Evolutionary conservation across 2,113 vertebrate species (phyloP).

Genomic region (Polyodon spathula): DNA sequence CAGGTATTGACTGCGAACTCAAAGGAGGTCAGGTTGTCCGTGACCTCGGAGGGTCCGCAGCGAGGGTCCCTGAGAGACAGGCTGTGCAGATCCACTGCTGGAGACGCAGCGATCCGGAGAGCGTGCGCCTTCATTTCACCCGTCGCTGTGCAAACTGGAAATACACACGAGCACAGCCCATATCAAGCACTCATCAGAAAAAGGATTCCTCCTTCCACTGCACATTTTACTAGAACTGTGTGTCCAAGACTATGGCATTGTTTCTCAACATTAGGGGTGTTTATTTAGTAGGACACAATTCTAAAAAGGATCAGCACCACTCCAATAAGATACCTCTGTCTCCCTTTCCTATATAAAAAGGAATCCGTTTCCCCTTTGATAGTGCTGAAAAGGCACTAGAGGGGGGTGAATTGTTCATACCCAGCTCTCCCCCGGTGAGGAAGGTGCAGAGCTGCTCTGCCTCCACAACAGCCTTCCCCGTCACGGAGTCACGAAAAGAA

Average conservation of each 20-base stretch:
- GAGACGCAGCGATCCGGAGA: slow-evolving; percentile 1
- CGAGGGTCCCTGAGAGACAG: slow-evolving; percentile 10
- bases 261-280: too few relatives aligned
- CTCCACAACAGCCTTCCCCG: slow-evolving; percentile 2
- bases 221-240: too few relatives aligned
- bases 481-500: slow-evolving; percentile 8
- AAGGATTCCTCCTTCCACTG: too few relatives aligned
- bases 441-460: slow-evolving; percentile 14
- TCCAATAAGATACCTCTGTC: too few relatives aligned
- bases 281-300: too few relatives aligned
- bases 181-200: too few relatives aligned
- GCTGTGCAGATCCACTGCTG: not conserved
- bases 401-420: not conserved
- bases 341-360: too few relatives aligned
- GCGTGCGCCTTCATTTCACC: slow-evolving; percentile 3
- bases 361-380: too few relatives aligned
- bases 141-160: slow-evolving; percentile 11
- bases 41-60: slow-evolving; percentile 7
- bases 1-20: slow-evolving; percentile 10
- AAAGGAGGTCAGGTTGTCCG: slow-evolving; percentile 1
- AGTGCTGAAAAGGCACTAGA: not conserved
- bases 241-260: too few relatives aligned
- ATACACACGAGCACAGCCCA: not conserved
- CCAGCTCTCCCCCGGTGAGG: slow-evolving; percentile 9
- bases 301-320: too few relatives aligned